Conservation (phyloP, 2,888 invertebrate genomes). For the Xanthorhoe spadicearia region DNA sequence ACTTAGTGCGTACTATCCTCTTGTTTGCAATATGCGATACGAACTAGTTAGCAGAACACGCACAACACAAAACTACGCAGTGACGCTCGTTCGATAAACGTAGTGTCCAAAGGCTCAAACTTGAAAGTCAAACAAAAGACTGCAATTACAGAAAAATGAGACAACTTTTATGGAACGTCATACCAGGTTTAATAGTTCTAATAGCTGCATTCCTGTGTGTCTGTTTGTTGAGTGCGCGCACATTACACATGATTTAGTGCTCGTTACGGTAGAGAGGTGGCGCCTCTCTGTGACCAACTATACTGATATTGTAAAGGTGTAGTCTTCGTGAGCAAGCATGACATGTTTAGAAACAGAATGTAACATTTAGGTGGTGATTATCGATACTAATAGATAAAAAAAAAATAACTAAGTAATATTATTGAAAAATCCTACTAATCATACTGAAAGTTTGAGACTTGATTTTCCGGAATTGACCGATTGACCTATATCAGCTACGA, state of each 20-base stretch:
- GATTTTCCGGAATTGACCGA: too few species aligned
- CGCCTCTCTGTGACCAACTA: conserved; percentile 24
- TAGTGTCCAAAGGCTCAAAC: not conserved
- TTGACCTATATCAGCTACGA: too few species aligned
- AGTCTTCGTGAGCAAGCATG: not conserved
- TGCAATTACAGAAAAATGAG: not conserved
- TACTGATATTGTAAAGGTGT: conserved; percentile 13
- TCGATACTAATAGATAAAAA: too few species aligned
- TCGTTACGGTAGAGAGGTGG: conserved; percentile 19
- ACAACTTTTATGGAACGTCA: not conserved
- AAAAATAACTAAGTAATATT: too few species aligned
- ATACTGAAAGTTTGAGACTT: too few species aligned
- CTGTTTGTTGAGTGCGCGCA: conserved; percentile 16
- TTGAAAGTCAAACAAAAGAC: not conserved
- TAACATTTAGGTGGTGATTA: too few species aligned
- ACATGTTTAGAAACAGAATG: not conserved
- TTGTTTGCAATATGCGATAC: too few species aligned
- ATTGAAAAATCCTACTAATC: too few species aligned
- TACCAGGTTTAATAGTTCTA: conserved; percentile 13
- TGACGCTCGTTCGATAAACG: not conserved
- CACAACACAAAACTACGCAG: too few species aligned
- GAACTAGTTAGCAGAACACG: too few species aligned
- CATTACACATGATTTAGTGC: conserved; percentile 26
- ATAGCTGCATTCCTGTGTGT: conserved; percentile 17
- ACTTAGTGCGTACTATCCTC: too few species aligned